These are phyloP conservation scores for Sorex maritimensis DNA, from an alignment of 2,797 vertebrate genomes.

Conservation along the genomic window DNA sequence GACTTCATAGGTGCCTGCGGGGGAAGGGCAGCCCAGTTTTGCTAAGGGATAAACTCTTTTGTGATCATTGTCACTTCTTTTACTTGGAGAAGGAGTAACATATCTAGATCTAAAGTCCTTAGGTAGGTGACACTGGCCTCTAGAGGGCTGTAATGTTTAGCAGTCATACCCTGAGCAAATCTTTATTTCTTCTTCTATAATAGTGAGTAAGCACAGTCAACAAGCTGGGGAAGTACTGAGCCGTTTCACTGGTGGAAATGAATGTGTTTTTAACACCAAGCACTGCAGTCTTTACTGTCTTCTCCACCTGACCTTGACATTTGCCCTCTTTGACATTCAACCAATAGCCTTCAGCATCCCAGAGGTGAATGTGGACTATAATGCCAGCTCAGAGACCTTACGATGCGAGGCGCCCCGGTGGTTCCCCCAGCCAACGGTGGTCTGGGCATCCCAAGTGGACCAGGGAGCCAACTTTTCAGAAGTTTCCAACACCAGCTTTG, in stretches of 20 bases:
- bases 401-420: conserved; percentile 90
- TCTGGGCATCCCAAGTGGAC: conserved; percentile 85
- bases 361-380: conserved; percentile 79
- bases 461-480: conserved; percentile 83
- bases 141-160: neutral
- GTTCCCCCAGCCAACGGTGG: conserved; percentile 91
- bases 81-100: conserved; percentile 1
- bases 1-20: neutral
- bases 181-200: neutral
- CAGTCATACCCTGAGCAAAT: neutral
- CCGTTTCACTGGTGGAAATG: neutral
- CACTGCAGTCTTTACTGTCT: neutral
- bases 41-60: neutral
- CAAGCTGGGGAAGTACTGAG: neutral
- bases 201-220: neutral
- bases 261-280: conserved; percentile 13
- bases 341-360: conserved; percentile 91
- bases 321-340: conserved; percentile 18
- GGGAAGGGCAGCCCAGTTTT: conserved; percentile 8
- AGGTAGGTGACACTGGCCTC: neutral
- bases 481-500: conserved; percentile 83
- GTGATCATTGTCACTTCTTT: neutral
- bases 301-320: conserved; percentile 37
- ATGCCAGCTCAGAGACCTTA: conserved; percentile 82
- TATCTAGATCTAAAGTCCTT: neutral